Evolutionary conservation across 2,113 vertebrate genomes (phyloP), one percentile per base, ranked within the genome.

Genomic region (Erinaceus europaeus): DNA sequence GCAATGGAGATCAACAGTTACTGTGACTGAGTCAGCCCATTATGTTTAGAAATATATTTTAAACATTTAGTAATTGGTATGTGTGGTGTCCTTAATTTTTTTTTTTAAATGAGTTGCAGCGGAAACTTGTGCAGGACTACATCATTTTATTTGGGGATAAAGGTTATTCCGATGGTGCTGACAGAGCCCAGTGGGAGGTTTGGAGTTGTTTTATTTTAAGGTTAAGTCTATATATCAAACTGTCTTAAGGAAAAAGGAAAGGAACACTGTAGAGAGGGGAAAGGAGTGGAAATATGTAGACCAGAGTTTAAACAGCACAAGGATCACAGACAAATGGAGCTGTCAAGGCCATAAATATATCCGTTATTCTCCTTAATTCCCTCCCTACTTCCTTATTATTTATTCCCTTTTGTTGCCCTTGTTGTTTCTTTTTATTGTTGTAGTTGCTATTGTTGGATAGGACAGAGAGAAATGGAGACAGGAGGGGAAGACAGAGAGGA

Each of bases 21-120:
- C 91, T 88, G 79, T 87, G 87, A 90, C 90, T 89, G 75, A 94
- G 89, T 93, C 4, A 55, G 88, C 91, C 93, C 88, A 84, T 96
- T 96, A 79, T 96, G 94, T 96, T 96, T 94, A 94, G 94, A 96
- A 96, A 96, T 96, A 96, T 95, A 96, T 93, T 95, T 96, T 91
- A 92, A 94, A 95, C 42, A 87, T 96, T 96, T 96, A 94, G 94
- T 96, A 94, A 94, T 90, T 94, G 77, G 90, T 27, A 87, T 81
- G 91, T 89, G 91, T 94, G 86, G 83, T 94, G 92, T 96, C 89
- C 88, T 95, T 95, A 73, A n/a, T n/a, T n/a, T n/a, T n/a, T n/a
- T n/a, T n/a, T n/a, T n/a, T n/a, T n/a, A n/a, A n/a, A n/a, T n/a
- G 23, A 84, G 14, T n/a, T 91, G n/a, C 29, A 57, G 38, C 21